These are phyloP conservation scores for Dendropsophus ebraccatus DNA, from an alignment of 2,113 vertebrate genomes.

Conservation along the genomic window DNA sequence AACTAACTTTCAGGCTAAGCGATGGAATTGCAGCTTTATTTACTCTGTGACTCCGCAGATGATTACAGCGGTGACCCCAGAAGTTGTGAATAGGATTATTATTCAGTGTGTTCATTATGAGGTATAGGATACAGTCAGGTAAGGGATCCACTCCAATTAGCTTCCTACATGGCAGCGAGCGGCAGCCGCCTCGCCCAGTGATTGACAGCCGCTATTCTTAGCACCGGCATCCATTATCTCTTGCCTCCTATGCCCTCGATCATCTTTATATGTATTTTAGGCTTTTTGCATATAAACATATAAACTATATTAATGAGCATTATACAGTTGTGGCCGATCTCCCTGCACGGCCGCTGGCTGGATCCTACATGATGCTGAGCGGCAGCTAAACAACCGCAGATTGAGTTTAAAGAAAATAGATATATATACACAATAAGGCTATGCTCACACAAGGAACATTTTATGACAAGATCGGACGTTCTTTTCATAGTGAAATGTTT, in stretches of 20 bases:
- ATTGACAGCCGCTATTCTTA: constrained; percentile 24
- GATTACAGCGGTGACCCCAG: neutral
- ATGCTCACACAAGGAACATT: too few relatives aligned
- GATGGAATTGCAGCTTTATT: too few relatives aligned
- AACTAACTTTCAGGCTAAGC: too few relatives aligned
- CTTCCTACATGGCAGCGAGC: neutral
- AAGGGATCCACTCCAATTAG: constrained; percentile 10
- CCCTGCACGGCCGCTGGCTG: neutral
- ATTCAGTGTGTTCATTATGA: constrained; percentile 24
- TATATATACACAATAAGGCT: too few relatives aligned
- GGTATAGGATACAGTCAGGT: neutral
- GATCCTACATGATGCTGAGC: neutral
- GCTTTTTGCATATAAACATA: neutral
- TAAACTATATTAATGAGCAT: constrained; percentile 7
- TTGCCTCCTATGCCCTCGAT: neutral
- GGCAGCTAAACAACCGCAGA: neutral
- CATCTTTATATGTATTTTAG: neutral
- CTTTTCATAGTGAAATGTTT: too few relatives aligned
- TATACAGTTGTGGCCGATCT: neutral
- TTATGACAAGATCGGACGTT: too few relatives aligned
- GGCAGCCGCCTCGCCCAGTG: neutral
- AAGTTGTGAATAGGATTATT: constrained; percentile 18
- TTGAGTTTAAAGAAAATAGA: too few relatives aligned
- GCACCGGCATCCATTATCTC: neutral
- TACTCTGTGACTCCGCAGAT: neutral